Base-by-base conservation (phyloP, 2,888 invertebrate species). In the Sphaerophoria rueppellii region DNA sequence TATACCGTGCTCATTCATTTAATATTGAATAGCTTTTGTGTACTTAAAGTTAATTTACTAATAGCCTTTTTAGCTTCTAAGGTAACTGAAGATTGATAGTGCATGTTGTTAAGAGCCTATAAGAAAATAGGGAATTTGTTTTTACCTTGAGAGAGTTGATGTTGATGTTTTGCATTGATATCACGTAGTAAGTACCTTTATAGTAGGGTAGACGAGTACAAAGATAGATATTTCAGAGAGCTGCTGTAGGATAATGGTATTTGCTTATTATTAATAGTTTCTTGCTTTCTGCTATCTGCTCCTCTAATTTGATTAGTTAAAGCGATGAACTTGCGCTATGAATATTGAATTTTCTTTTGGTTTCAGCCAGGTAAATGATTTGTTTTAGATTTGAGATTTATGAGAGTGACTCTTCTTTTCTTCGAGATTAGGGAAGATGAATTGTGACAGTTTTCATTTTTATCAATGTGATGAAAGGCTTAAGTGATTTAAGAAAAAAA, bases 21-120 rank as follows among this genome's bases (percentile, higher is more conserved):
- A 63, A 34, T 63, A 63, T 65, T 65, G 65, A 65, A 65, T 50
- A 43, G 67, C 67, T 67, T 67, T 67, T 67, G 67, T 67, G 11
- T 54, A 16, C 50, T 65, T 54, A 40, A 54, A 67, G 54, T 54
- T 67, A 52, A 67, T 67, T 67, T 43, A 40, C 52, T 67, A 54
- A 67, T 67, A 67, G 67, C 54, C 54, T 54, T 60, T 60, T 43
- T 24, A 32, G 67, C 24, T 67, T 67, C 24, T 24, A 24, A 24
- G 24, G 24, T 24, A 24, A 16, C 16, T 52, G 40, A 54, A 67
- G 54, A 67, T 67, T 67, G 67, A 67, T 67, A 40, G 67, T 67
- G 52, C 54, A 67, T 67, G 50, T 24, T 24, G 24, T 32, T 14
- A 35, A 35, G 34, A 34, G 48, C 63, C 63, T 46, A 24, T 24